Percentiles rank a stretch among this genome's conserved stretches.
Conservation (phyloP, 2,888 invertebrate species). For the Anthophora plumipes region DNA sequence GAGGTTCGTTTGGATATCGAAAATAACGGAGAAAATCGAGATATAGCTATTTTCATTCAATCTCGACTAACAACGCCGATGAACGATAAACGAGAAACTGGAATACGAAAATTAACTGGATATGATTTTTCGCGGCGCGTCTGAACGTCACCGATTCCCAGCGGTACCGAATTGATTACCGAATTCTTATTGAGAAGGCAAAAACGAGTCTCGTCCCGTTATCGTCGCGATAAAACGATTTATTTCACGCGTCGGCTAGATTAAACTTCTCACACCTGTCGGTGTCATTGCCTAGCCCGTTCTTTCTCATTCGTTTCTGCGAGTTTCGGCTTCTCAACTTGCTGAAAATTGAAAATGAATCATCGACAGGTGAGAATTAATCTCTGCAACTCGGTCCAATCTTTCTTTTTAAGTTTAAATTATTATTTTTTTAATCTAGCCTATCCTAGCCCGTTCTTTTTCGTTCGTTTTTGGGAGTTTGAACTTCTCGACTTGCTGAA, state of each 20-base stretch:
- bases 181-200: constrained; percentile 55
- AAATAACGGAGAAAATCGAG: constrained; percentile 4
- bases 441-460: background rate
- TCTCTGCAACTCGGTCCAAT: too few species aligned
- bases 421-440: too few species aligned
- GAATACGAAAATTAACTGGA: constrained; percentile 23
- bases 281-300: background rate
- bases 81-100: constrained; percentile 20
- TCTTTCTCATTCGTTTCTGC: too few species aligned
- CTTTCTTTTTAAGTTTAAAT: too few species aligned
- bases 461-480: background rate
- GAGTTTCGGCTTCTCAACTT: background rate
- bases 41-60: constrained; percentile 8
- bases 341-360: background rate
- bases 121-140: constrained; percentile 31
- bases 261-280: constrained; percentile 53
- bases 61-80: background rate
- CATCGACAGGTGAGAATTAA: background rate
- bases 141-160: constrained; percentile 5
- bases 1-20: background rate
- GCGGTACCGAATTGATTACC: constrained; percentile 42
- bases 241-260: constrained; percentile 45
- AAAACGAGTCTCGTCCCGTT: constrained; percentile 16
- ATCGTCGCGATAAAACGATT: constrained; percentile 59
- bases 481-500: background rate